Evolutionary conservation across 2,888 invertebrate species (phyloP), one percentile per base, ranked within the genome.

Genomic region (Aricia artaxerxes): DNA sequence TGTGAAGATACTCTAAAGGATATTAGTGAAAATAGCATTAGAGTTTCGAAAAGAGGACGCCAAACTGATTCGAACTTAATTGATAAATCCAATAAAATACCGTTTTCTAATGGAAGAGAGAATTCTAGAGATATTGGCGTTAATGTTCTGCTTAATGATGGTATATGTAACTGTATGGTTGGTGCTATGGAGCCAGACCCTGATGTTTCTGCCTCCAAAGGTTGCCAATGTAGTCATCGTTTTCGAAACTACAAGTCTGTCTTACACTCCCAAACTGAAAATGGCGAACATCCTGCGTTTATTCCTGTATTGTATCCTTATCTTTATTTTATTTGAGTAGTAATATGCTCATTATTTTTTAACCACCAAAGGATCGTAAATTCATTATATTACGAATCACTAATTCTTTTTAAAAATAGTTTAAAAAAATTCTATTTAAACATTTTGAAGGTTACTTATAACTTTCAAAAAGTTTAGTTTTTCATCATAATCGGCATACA

Each of bases 201-300:
- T 40, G 40, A 11, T 6, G 44, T 9, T 11, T 16, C n/a, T n/a
- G 1, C 16, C 11, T 44, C 24, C 11, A 44, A 2, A 4, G 24
- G 78, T 16, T 85, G 84, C 78, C 79, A 81, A 38, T 84, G 84
- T 75, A 77, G 82, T 9, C 82, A 83, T 44, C 80, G 81, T n/a
- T 81, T 79, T 76, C 81, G 81, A 78, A 82, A 78, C 77, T 78
- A 60, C 6, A 81, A 77, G 61, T 79, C 60, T 44, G 79, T 79
- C 49, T 49, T 7, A 31, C 24, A 61, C 61, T n/a, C 35, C 76
- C 0, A 80, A 79, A 77, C 78, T 60, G 80, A 80, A 16, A 77
- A 79, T 61, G 80, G 80, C 9, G 78, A 80, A 7, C 77, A 73
- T 38, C 82, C 83, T 13, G 76, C 81, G n/a, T 83, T 79, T 73